Conservation (phyloP, 1,140 invertebrate species). For the Drosophila ercepeae region DNA sequence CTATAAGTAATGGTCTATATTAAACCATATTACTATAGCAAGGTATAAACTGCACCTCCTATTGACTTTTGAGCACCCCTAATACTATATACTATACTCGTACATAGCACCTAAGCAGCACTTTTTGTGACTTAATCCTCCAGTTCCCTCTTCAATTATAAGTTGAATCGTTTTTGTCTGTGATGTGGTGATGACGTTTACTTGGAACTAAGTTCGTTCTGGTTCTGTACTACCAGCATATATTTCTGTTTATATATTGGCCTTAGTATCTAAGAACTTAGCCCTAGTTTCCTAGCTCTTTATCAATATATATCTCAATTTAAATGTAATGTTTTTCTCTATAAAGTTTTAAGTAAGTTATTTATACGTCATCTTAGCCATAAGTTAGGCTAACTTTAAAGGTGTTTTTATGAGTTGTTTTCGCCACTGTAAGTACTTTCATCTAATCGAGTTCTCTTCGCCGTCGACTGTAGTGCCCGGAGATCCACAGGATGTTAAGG, state of each 20-base stretch:
- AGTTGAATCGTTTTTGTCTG: conserved; percentile 56
- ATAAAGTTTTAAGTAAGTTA: conserved; percentile 50
- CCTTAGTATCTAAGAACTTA: conserved; percentile 59
- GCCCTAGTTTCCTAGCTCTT: conserved; percentile 36
- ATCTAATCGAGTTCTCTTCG: conserved; percentile 79
- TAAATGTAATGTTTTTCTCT: neutral
- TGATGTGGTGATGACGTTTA: conserved; percentile 74
- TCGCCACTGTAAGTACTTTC: conserved; percentile 37
- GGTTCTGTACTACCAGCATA: conserved; percentile 46
- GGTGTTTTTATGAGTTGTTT: conserved; percentile 1
- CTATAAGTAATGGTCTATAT: conserved; percentile 57
- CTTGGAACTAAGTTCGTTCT: conserved; percentile 65
- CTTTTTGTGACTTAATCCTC: conserved; percentile 41
- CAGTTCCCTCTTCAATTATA: conserved; percentile 26
- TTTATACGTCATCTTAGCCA: conserved; percentile 7
- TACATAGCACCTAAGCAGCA: conserved; percentile 67
- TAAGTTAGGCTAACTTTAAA: conserved; percentile 52
- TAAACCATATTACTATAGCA: conserved; percentile 52
- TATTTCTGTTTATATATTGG: conserved; percentile 26
- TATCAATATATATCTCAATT: conserved; percentile 8
- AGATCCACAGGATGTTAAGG: conserved; percentile 95
- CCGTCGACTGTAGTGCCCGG: conserved; percentile 92
- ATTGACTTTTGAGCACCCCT: conserved; percentile 65
- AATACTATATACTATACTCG: conserved; percentile 34
- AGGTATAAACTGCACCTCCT: conserved; percentile 68